Evolutionary conservation across 1,140 invertebrate genomes (phyloP).

Genomic region (Bombus superbus): DNA sequence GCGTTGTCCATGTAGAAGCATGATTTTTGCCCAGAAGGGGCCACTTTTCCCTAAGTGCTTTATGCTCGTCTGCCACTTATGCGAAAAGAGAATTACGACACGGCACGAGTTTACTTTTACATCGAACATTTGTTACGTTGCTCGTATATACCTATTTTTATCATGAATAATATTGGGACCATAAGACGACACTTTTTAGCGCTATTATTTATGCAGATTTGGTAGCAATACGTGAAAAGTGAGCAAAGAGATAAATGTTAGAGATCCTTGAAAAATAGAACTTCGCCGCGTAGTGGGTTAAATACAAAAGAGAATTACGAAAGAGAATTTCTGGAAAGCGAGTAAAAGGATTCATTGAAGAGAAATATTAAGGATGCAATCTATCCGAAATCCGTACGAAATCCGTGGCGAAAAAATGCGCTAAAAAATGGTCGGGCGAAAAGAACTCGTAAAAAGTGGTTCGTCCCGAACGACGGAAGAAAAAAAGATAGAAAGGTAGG

Average conservation of each 20-base stretch:
- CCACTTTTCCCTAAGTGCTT: conserved; percentile 6
- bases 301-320: not conserved
- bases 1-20: not conserved
- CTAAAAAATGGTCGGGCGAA: too few species aligned
- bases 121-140: not conserved
- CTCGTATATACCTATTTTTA: not conserved
- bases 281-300: not conserved
- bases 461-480: not conserved
- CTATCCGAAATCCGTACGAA: not conserved
- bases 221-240: not conserved
- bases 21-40: not conserved
- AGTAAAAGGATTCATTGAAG: not conserved
- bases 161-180: not conserved
- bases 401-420: not conserved
- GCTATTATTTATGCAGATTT: not conserved
- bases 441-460: not conserved
- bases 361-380: not conserved
- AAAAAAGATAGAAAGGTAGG: not conserved
- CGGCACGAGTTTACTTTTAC: not conserved
- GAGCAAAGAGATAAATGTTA: not conserved
- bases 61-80: not conserved
- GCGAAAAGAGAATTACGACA: not conserved
- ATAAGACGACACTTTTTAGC: not conserved
- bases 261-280: not conserved
- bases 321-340: not conserved